Conservation (phyloP, 2,888 invertebrate species). For the Pammene aurita region DNA sequence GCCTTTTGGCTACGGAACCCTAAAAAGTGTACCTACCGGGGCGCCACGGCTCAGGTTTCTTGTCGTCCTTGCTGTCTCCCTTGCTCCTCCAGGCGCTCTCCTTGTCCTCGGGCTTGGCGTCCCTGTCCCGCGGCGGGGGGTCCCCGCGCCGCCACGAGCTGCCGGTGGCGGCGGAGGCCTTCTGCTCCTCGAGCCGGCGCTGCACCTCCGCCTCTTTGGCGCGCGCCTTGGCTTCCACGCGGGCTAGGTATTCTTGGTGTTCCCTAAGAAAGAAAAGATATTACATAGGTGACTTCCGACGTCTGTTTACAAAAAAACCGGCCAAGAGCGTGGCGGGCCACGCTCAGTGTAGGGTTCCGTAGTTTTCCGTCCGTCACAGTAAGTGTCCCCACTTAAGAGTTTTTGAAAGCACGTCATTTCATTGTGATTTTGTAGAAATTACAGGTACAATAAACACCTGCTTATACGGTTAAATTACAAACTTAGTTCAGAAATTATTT, state of each 20-base stretch:
- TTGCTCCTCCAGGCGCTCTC: conserved; percentile 49
- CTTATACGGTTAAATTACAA: too few species aligned
- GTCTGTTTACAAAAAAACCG: too few species aligned
- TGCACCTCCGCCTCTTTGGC: conserved; percentile 89
- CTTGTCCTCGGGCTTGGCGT: conserved; percentile 47
- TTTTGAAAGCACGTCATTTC: too few species aligned
- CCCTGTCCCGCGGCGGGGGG: conserved; percentile 45
- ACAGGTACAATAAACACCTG: too few species aligned
- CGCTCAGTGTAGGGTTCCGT: too few species aligned
- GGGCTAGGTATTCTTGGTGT: conserved; percentile 86
- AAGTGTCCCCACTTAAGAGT: too few species aligned
- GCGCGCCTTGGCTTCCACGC: conserved; percentile 85
- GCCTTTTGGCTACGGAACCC: too few species aligned
- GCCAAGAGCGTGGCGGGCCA: too few species aligned
- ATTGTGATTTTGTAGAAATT: too few species aligned
- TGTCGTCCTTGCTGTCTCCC: conserved; percentile 54
- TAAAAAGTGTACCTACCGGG: conserved; percentile 55
- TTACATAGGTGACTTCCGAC: too few species aligned
- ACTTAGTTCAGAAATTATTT: too few species aligned
- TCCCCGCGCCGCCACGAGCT: conserved; percentile 65
- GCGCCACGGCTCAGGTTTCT: conserved; percentile 64
- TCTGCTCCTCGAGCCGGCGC: conserved; percentile 80
- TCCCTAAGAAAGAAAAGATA: conserved; percentile 68
- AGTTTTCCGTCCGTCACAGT: too few species aligned
- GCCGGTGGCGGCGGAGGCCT: conserved; percentile 50